Conservation (phyloP, 1,140 invertebrate species). For the Globodera ellingtonae region DNA sequence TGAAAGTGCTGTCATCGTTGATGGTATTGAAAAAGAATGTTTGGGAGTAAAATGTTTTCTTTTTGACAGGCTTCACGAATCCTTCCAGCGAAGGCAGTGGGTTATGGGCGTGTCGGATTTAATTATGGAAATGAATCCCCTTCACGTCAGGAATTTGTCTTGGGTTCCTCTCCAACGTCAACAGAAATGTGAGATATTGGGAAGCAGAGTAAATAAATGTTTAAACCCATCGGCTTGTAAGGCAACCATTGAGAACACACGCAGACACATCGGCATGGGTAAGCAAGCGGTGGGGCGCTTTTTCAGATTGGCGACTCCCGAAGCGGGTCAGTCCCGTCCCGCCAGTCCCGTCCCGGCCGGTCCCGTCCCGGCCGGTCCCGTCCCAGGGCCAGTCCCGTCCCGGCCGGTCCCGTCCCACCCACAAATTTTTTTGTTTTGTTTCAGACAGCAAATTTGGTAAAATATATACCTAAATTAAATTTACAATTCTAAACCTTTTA, state of each 20-base stretch:
- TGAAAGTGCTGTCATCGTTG: conserved; percentile 67
- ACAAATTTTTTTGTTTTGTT: too few species aligned
- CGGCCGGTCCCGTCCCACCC: too few species aligned
- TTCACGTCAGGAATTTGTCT: conserved; percentile 68
- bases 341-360: too few species aligned
- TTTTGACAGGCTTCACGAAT: conserved; percentile 65
- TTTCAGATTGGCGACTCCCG: not conserved
- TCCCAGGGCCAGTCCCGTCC: too few species aligned
- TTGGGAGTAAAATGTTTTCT: not conserved
- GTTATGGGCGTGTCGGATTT: not conserved
- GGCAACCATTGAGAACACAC: conserved; percentile 72
- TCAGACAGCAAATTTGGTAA: too few species aligned
- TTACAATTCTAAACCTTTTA: too few species aligned
- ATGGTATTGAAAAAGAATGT: conserved; percentile 52
- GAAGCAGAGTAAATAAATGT: not conserved
- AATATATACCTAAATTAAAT: too few species aligned
- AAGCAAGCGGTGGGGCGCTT: not conserved
- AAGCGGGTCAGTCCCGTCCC: too few species aligned
- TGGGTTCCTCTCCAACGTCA: conserved; percentile 72
- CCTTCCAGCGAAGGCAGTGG: conserved; percentile 67
- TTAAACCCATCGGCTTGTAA: not conserved
- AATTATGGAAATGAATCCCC: not conserved
- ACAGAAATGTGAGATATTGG: conserved; percentile 66
- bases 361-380: too few species aligned
- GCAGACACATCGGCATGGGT: conserved; percentile 72